Evolutionary conservation across 2,113 vertebrate species (phyloP), one percentile per base, ranked within the genome.

Genomic region (Sceloporus undulatus): DNA sequence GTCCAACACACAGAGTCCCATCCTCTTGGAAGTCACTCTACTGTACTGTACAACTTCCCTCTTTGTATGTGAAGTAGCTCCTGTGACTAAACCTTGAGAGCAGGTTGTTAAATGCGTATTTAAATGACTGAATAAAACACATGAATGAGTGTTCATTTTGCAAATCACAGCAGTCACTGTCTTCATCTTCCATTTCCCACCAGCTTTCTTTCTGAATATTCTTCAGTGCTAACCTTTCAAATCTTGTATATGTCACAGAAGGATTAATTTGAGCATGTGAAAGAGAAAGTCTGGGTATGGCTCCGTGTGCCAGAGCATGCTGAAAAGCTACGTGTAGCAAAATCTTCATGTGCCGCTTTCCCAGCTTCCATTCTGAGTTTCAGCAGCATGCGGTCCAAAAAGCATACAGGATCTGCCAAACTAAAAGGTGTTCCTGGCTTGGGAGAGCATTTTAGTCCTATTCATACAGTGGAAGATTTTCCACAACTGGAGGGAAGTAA

Each of bases 301-400:
- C 89, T 75, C 54, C 21, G 70, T 23, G 82, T 90, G 95, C 92
- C 56, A 79, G 85, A 87, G 89, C 86, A 87, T 89, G 90, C 87
- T 89, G 42, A 90, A 96, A 92, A 85, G 93, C 92, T 94, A 93
- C 84, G 93, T 90, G 87, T 88, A 95, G 88, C 90, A 90, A 86
- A 87, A 91, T 91, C 92, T 81, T 86, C n/a, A 84, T 87, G 54
- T 10, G 73, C 40, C 91, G 88, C 86, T 89, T 95, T 91, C 89
- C 89, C 85, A 76, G 87, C 84, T 92, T 92, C 90, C 87, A 88
- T 70, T 88, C 77, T 27, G 82, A 48, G 92, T 90, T 91, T 92
- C 92, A 89, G 93, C 87, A 90, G 88, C 90, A 73, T 0, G 1
- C 16, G 42, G 77, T 86, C 91, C 91, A 91, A 91, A 94, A 91